Percentiles rank a stretch among this genome's conserved stretches.
Evolutionary conservation across 2,113 vertebrate genomes (phyloP).

Genomic region (Semicossyphus pulcher): DNA sequence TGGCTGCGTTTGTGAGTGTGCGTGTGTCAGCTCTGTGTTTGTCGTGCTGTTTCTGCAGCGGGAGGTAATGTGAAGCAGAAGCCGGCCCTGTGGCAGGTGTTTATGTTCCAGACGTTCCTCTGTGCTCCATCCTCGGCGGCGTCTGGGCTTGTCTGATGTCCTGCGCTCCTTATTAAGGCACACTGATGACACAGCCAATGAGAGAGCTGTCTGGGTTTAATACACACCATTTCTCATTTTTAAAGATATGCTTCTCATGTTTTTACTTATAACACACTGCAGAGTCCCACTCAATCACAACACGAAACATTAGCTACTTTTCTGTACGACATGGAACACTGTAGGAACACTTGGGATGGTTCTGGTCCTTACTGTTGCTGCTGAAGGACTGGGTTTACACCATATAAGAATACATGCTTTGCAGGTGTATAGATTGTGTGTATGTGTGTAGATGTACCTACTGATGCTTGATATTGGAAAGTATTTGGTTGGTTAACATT

Average conservation of each 20-base stretch:
- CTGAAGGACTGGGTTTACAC: background rate
- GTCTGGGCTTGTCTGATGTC: constrained; percentile 43
- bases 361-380: background rate
- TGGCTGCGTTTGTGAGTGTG: constrained; percentile 5
- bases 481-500: constrained; percentile 49
- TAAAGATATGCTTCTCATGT: background rate
- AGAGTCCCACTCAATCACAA: background rate
- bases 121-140: constrained; percentile 47
- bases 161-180: constrained; percentile 86
- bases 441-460: background rate
- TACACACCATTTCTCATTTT: background rate
- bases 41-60: constrained; percentile 30
- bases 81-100: constrained; percentile 72
- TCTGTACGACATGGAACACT: background rate
- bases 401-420: too few relatives aligned
- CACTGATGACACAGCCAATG: constrained; percentile 43
- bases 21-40: constrained; percentile 26
- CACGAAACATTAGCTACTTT: background rate
- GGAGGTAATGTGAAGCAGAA: constrained; percentile 73
- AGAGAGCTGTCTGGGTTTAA: constrained; percentile 28
- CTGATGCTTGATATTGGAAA: constrained; percentile 45
- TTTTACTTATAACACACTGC: background rate
- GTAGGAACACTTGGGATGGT: background rate
- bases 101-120: constrained; percentile 77
- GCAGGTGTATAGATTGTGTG: background rate